Base-by-base conservation (phyloP, 2,113 vertebrate species). In the Chaetodon auriga region DNA sequence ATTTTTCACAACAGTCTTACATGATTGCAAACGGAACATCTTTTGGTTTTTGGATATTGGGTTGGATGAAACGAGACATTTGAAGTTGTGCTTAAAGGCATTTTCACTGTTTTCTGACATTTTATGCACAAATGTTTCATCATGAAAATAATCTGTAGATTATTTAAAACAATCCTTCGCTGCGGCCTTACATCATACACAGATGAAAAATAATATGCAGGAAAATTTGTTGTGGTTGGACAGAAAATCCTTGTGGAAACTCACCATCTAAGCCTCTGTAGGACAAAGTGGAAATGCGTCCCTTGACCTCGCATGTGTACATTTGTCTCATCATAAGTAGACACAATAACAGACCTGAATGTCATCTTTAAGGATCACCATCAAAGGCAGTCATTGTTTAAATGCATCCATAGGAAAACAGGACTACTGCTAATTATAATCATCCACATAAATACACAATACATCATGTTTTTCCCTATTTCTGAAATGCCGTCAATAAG, bases 261-360 rank as follows among this genome's bases (percentile, higher is more conserved):
- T 73, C 35, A 7, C 3, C 16, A 57, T 5, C 23, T 38, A 6
- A 54, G 10, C 43, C 21, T 80, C 10, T 68, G 53, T 15, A 43
- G 76, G 55, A n/a, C 70, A 89, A 79, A 81, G 77, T 35, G 73
- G 72, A 80, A 73, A 72, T 48, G 45, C 68, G 64, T 38, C 43
- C 19, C 1, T 48, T 71, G 85, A 80, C 87, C 78, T 83, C 79
- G 74, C 19, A 4, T 49, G 19, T 36, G 51, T 43, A 62, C 70
- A 23, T 78, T 60, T 55, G 71, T 81, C 65, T 66, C 53, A 21
- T 58, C 43, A 35, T 55, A 74, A 54, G 48, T 2, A 36, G 60
- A 87, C 64, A 77, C 8, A 21, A 85, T 41, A 79, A 64, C 43
- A 70, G 23, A 35, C 25, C 38, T 14, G 21, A n/a, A n/a, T 48